Conservation (phyloP, 2,888 invertebrate species). For the Sphecodes monilicornis region DNA sequence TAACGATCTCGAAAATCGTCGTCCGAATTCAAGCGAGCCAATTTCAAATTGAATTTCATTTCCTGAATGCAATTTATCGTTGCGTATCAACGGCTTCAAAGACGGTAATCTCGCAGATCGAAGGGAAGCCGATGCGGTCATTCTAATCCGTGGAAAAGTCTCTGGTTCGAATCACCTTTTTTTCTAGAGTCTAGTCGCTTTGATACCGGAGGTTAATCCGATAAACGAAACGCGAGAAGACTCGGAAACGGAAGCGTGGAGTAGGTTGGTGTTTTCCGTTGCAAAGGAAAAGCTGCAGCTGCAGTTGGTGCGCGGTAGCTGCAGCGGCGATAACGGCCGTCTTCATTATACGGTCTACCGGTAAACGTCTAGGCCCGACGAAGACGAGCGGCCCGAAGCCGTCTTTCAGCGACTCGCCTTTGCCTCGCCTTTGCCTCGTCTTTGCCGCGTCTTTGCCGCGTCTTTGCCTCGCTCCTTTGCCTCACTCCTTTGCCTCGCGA, state of each 20-base stretch:
- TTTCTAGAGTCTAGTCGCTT: not conserved
- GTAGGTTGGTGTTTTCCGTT: not conserved
- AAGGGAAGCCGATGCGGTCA: not conserved
- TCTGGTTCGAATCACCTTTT: not conserved
- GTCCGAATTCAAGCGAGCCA: too few relatives aligned
- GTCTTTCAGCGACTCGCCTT: conserved; percentile 7
- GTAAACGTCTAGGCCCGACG: not conserved
- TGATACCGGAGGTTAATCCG: conserved; percentile 8
- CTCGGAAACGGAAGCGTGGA: not conserved
- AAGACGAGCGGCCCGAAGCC: not conserved
- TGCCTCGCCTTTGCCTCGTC: too few relatives aligned
- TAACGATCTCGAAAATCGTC: too few relatives aligned
- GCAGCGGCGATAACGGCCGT: conserved; percentile 15
- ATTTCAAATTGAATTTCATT: not conserved
- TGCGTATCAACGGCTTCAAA: not conserved
- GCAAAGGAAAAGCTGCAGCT: conserved; percentile 13
- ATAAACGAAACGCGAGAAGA: conserved; percentile 19
- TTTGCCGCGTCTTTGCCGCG: not conserved
- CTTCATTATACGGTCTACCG: not conserved
- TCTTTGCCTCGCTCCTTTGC: not conserved
- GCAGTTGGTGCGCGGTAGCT: not conserved
- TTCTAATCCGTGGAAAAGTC: not conserved
- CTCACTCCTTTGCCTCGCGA: not conserved
- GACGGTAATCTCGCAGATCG: not conserved
- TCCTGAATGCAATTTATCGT: too few relatives aligned